These are phyloP conservation scores for Sminthurinus aureus DNA, from an alignment of 2,888 invertebrate genomes.

Conservation along the genomic window DNA sequence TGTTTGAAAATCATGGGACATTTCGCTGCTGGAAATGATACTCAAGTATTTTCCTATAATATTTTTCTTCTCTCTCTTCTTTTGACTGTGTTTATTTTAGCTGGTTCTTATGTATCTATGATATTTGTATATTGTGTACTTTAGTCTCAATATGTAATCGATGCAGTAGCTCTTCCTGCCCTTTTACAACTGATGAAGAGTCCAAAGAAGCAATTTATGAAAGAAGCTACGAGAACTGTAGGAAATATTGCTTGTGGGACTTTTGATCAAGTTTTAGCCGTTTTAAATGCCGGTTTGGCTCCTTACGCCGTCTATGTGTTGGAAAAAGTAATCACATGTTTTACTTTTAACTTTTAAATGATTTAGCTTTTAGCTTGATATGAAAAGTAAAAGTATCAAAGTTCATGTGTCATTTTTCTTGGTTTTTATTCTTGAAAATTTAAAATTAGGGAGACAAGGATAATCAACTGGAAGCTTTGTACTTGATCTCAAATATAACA, in stretches of 20 bases:
- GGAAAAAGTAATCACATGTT: constrained; percentile 15
- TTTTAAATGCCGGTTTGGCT: constrained; percentile 17
- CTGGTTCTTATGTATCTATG: not conserved
- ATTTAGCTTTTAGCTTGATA: not conserved
- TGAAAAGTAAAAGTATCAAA: too few species aligned
- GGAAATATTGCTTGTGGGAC: constrained; percentile 39
- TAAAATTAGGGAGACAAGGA: constrained; percentile 27
- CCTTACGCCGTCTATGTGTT: constrained; percentile 11
- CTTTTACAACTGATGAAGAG: constrained; percentile 21
- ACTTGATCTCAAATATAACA: constrained; percentile 30
- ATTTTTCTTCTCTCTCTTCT: not conserved
- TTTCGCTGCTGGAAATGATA: constrained; percentile 34
- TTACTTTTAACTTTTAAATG: not conserved
- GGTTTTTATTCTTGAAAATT: too few species aligned
- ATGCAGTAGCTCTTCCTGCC: constrained; percentile 22
- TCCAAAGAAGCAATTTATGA: constrained; percentile 26
- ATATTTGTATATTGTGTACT: not conserved
- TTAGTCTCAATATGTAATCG: constrained; percentile 25
- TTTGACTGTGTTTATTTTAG: not conserved
- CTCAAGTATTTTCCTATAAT: constrained; percentile 18
- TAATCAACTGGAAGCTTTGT: constrained; percentile 32
- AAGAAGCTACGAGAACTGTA: constrained; percentile 22
- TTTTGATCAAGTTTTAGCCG: constrained; percentile 3
- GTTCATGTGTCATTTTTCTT: too few species aligned
- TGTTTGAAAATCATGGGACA: constrained; percentile 24